Percentiles rank a stretch among this genome's conserved stretches.
phyloP scores from a whole-genome alignment of 2,113 vertebrate species.

The Hirundichthys speculiger region DNA sequence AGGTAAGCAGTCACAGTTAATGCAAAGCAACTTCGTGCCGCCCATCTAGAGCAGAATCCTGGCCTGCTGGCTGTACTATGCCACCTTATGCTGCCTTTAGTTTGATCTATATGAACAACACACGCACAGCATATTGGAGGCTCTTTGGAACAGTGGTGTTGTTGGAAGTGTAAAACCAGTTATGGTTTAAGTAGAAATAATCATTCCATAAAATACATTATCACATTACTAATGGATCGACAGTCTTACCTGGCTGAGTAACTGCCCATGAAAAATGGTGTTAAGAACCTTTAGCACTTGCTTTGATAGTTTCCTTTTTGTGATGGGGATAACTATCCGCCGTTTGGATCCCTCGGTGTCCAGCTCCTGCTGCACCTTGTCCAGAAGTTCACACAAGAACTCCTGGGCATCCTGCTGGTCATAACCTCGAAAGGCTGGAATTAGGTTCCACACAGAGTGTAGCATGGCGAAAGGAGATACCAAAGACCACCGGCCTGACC shows the following conservation, averaged over 20 bases:
- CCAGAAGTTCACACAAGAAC: constrained; percentile 95
- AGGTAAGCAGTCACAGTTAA: no score
- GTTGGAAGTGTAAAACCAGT: no score
- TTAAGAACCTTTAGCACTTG: constrained; percentile 99
- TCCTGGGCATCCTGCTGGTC: constrained; percentile 99
- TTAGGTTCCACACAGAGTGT: constrained; percentile 98
- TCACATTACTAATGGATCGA: neutral
- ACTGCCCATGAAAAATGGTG: constrained; percentile 98
- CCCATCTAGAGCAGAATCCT: no score
- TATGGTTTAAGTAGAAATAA: no score
- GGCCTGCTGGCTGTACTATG: no score
- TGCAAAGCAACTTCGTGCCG: no score
- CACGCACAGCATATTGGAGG: no score
- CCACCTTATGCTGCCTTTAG: no score
- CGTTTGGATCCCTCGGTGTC: constrained; percentile 92
- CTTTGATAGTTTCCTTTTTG: constrained; percentile 96
- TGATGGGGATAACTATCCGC: constrained; percentile 95
- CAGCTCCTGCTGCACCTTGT: constrained; percentile 98
- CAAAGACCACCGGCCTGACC: constrained; percentile 97
- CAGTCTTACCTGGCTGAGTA: constrained; percentile 94
- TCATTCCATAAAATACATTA: no score
- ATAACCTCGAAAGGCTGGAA: constrained; percentile 95
- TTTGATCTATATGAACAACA: no score
- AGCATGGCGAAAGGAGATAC: constrained; percentile 99
- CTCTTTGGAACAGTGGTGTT: no score